phyloP scores from a whole-genome alignment of 1,140 invertebrate species.

The Ostrea edulis region DNA sequence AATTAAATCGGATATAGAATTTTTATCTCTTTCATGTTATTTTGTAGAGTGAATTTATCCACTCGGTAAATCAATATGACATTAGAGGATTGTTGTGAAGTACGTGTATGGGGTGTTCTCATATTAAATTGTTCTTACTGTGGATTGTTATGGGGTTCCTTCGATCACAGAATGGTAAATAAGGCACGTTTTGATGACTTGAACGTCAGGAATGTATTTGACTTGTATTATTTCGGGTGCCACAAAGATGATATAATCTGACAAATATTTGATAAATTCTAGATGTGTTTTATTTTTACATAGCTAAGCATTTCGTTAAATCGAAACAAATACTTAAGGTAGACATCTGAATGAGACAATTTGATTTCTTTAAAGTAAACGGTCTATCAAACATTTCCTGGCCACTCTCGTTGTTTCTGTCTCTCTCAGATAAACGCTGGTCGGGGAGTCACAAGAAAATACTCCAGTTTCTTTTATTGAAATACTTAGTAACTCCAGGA shows the following conservation, averaged over 20 bases:
- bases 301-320: slow-evolving; percentile 11
- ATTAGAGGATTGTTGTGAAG: too few relatives aligned
- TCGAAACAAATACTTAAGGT: slow-evolving; percentile 31
- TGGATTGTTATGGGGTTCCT: background rate
- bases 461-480: slow-evolving; percentile 7
- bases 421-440: background rate
- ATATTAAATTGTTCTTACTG: background rate
- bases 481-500: slow-evolving; percentile 7
- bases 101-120: background rate
- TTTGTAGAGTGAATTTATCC: too few relatives aligned
- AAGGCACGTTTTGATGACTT: slow-evolving; percentile 31
- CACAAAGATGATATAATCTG: slow-evolving; percentile 30
- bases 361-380: slow-evolving; percentile 22
- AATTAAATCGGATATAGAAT: too few relatives aligned
- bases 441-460: background rate
- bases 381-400: background rate
- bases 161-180: slow-evolving; percentile 12
- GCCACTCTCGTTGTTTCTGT: background rate
- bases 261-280: slow-evolving; percentile 40
- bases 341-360: slow-evolving; percentile 12
- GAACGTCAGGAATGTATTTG: slow-evolving; percentile 25
- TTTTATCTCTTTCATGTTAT: too few relatives aligned
- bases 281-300: slow-evolving; percentile 26
- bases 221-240: slow-evolving; percentile 24
- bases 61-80: too few relatives aligned